Evolutionary conservation across 2,888 invertebrate genomes (phyloP), one percentile per base, ranked within the genome.

Genomic region (Volucella inanis): DNA sequence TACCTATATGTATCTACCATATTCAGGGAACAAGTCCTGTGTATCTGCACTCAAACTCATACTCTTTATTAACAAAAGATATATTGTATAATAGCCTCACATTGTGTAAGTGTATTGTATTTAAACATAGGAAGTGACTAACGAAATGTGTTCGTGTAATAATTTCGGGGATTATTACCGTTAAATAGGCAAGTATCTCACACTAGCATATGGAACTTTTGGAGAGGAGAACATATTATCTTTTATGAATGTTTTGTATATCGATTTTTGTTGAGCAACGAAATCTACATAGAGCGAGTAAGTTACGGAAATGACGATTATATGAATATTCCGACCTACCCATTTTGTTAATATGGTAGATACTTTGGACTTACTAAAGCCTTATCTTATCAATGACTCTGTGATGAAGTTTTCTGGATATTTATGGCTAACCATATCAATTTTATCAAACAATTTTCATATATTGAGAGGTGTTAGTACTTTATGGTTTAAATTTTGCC

Each of bases 81-180:
- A 15, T 54, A 45, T n/a, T n/a, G n/a, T n/a, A n/a, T n/a, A n/a
- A n/a, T n/a, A n/a, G n/a, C n/a, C 49, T 72, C 18, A 22, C 18
- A 22, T 2, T 2, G 18, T 22, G 18, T 22, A 22, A 11, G 9
- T 31, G 38, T 8, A 12, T 31, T 22, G 10, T n/a, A 41, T 67
- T 18, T 43, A 39, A 39, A 54, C 15, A 64, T 15, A 45, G 62
- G 38, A 47, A 62, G 50, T 62, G 38, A 55, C 55, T 64, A 74
- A 62, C 55, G 57, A 49, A 70, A 70, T 47, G 47, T 38, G 18
- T 70, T 39, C 38, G 49, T 70, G 57, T 57, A 70, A 70, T 59
- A 70, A 70, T 74, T 47, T 12, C 62, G 72, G 62, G 55, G 62
- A 74, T 74, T 62, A 74, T 74, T 74, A 39, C 47, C 54, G 54